These are phyloP conservation scores for Himalopsyche phryganea DNA, from an alignment of 1,140 invertebrate genomes.

Conservation along the genomic window DNA sequence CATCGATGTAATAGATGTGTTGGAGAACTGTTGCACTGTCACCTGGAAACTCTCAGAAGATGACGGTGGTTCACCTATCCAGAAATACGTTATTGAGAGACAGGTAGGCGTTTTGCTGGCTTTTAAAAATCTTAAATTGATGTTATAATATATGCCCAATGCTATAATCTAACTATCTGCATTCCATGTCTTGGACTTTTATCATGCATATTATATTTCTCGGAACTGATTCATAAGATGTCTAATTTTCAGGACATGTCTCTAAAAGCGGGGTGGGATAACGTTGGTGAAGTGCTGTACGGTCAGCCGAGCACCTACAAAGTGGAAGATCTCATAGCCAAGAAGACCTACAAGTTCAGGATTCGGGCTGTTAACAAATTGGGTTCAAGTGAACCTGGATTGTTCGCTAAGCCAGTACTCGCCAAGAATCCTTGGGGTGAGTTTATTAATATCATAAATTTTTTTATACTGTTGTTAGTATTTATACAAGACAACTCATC, in stretches of 20 bases:
- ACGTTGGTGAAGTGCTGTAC: conserved; percentile 68
- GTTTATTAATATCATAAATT: no score
- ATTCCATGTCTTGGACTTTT: no score
- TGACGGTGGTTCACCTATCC: conserved; percentile 87
- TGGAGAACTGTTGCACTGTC: conserved; percentile 86
- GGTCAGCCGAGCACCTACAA: conserved; percentile 72
- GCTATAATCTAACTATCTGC: no score
- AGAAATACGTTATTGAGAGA: conserved; percentile 92
- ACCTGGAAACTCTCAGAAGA: conserved; percentile 89
- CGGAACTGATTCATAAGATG: no score
- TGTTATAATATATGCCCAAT: no score
- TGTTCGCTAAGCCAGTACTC: conserved; percentile 79
- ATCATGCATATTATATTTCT: not conserved
- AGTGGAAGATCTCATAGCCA: conserved; percentile 80
- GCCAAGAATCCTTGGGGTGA: conserved; percentile 98
- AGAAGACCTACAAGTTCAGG: conserved; percentile 92
- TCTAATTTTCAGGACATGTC: conserved; percentile 44
- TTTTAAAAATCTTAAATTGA: no score
- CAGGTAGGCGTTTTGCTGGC: conserved; percentile 61
- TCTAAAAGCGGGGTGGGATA: conserved; percentile 75
- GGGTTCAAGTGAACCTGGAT: conserved; percentile 81
- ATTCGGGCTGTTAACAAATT: conserved; percentile 92
- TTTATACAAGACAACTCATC: no score
- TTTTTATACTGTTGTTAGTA: no score
- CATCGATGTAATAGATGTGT: conserved; percentile 88